Base-by-base conservation (phyloP, 2,888 invertebrate genomes). In the Thyatira batis region DNA sequence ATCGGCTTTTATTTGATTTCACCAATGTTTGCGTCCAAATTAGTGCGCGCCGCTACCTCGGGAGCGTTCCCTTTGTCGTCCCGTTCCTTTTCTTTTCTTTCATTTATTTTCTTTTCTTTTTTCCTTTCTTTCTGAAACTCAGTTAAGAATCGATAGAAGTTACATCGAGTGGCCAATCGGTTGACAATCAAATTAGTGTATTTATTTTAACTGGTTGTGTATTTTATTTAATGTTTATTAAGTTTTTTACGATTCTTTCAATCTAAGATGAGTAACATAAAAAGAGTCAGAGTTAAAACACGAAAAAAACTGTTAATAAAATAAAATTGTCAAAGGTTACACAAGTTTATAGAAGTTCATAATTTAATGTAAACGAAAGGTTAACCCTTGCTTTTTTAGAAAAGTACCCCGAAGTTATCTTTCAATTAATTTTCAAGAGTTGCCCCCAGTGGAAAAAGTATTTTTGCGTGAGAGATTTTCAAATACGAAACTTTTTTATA, bases 1-100 rank as follows among this genome's bases (percentile, higher is more conserved):
- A 91, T 91, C 89, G 88, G 84, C 82, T 86, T 91, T 92, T 91
- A 92, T 92, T 92, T 90, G 91, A 92, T 92, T 92, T 84, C 74
- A 80, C 78, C 81, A 80, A 84, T 89, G 90, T 91, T 92, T 91
- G 85, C 89, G 81, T 82, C 77, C 71, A 84, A 89, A 91, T 91
- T 90, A 89, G 84, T 78, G 65, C 78, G 80, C 79, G 69, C 73
- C 76, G 70, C 69, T 77, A 70, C 78, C 79, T 76, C 67, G 68
- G 69, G 39, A 39, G 45, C 51, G 52, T 66, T 62, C 60, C 54
- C 55, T 65, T 65, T 69, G 64, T 68, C 73, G 67, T 67, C 65
- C 73, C 73, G 67, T 66, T 67, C 75, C 67, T 68, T 63, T 67
- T 72, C 66, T 63, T 58, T 54, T 56, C 52, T 55, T 65, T 54